phyloP scores from a whole-genome alignment of 1,140 invertebrate genomes.

The Heliconius melpomene region DNA sequence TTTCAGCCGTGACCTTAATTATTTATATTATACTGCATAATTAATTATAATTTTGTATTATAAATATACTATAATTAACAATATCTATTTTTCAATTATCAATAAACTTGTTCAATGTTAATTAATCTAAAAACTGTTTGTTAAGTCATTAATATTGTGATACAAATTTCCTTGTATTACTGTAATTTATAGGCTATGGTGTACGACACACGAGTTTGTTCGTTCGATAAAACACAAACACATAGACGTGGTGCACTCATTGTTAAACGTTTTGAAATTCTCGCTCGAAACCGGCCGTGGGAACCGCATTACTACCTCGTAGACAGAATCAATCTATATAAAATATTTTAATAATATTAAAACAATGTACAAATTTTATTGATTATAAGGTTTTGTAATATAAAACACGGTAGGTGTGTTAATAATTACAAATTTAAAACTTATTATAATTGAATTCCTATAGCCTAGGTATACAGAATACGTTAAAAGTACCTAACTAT shows the following conservation, averaged over 20 bases:
- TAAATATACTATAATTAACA: constrained; percentile 4
- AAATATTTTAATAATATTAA: constrained; percentile 28
- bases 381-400: neutral
- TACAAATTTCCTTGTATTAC: constrained; percentile 15
- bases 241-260: constrained; percentile 67
- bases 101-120: neutral
- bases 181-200: constrained; percentile 46
- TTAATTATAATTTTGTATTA: neutral
- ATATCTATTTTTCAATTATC: neutral
- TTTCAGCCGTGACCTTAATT: constrained; percentile 11
- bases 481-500: constrained; percentile 4
- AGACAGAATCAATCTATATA: constrained; percentile 39
- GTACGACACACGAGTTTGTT: constrained; percentile 47
- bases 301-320: constrained; percentile 57
- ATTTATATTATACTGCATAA: neutral
- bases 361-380: neutral
- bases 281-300: constrained; percentile 71
- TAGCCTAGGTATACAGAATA: neutral
- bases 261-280: constrained; percentile 78
- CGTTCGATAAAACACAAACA: constrained; percentile 52
- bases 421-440: neutral
- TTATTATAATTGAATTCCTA: neutral
- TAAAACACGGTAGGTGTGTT: neutral
- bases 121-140: neutral
- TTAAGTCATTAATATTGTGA: neutral